Base-by-base conservation (phyloP, 2,113 vertebrate species). In the Gadus chalcogrammus region DNA sequence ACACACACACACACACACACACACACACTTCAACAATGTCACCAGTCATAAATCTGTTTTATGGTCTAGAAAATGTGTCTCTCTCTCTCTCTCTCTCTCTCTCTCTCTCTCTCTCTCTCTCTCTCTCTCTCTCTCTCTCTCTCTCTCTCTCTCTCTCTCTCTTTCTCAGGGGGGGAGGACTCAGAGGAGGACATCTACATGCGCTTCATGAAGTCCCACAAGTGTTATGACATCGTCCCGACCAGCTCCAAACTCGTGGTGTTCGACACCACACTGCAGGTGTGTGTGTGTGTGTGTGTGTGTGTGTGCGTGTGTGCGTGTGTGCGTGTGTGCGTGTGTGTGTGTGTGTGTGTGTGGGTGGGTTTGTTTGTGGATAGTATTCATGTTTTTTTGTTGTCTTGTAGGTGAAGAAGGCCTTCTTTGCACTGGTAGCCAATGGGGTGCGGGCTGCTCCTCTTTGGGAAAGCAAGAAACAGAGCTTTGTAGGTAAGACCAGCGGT, bases 231-330 rank as follows among this genome's bases (percentile, higher is more conserved):
- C 92, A 97, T 99, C 85, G 93, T 99, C 76, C 97, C 97, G 1
- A 98, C 97, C 69, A 98, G 96, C 87, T 99, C 97, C 73, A 99
- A 98, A 86, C 94, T 99, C 66, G 97, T 99, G 71, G 97, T 99
- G 87, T 99, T 99, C 65, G 97, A 99, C 84, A 99, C 96, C 67
- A 95, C 95, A 0, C 81, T 88, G 61, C 86, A 89, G 86, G 68
- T 75, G 15, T 12, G 20, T 38, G 58, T 69, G 56, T 61, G 35
- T 63, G 60, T 27, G 38, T 70, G 69, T 63, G 60, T 63, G 69
- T 63, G 60, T 70, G 60, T 53, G 60, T 55, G 69, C 28, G 60
- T 53, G 60, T 53, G 38, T 27, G 38, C 63, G 38, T 64, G 60
- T 24, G 59, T 61, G 11, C 62, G 31, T 15, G 35, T 62, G n/a